Conservation (phyloP, 2,113 vertebrate genomes). For the Pleuronectes platessa region DNA sequence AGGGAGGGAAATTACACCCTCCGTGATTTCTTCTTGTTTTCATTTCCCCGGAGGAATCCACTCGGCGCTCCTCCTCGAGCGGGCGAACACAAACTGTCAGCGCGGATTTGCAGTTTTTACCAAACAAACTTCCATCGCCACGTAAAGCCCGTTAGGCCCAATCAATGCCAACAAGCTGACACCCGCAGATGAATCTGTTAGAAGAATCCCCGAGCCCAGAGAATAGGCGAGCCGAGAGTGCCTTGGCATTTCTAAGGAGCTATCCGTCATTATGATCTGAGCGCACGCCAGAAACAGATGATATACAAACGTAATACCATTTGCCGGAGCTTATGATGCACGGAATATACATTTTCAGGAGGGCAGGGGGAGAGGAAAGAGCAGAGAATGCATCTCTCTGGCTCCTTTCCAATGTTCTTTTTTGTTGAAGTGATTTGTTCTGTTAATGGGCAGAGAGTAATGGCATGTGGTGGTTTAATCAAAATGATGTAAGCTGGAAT, state of each 20-base stretch:
- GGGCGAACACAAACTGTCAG: conserved; percentile 62
- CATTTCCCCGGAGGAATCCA: conserved; percentile 34
- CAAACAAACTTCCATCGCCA: conserved; percentile 59
- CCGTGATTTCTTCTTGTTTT: conserved; percentile 46
- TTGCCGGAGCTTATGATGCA: conserved; percentile 68
- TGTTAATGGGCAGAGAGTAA: conserved; percentile 48
- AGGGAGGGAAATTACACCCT: conserved; percentile 32
- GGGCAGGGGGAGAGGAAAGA: conserved; percentile 28
- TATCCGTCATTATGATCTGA: conserved; percentile 74
- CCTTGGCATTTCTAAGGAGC: conserved; percentile 65
- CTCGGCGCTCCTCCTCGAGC: conserved; percentile 37
- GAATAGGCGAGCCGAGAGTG: conserved; percentile 39
- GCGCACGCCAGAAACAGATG: conserved; percentile 64
- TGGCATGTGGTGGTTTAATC: conserved; percentile 31
- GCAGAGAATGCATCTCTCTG: conserved; percentile 37
- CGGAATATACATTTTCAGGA: conserved; percentile 72
- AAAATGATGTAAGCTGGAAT: conserved; percentile 34
- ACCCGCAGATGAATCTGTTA: conserved; percentile 66
- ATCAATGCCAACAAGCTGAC: conserved; percentile 74
- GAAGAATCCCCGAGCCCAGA: conserved; percentile 61
- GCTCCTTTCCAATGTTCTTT: conserved; percentile 24
- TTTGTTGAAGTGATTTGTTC: conserved; percentile 36
- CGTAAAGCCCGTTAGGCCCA: conserved; percentile 62
- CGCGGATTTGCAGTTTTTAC: conserved; percentile 66
- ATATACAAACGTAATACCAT: conserved; percentile 74